Evolutionary conservation across 1,140 invertebrate genomes (phyloP).

Genomic region (Trachelipus rathkii): DNA sequence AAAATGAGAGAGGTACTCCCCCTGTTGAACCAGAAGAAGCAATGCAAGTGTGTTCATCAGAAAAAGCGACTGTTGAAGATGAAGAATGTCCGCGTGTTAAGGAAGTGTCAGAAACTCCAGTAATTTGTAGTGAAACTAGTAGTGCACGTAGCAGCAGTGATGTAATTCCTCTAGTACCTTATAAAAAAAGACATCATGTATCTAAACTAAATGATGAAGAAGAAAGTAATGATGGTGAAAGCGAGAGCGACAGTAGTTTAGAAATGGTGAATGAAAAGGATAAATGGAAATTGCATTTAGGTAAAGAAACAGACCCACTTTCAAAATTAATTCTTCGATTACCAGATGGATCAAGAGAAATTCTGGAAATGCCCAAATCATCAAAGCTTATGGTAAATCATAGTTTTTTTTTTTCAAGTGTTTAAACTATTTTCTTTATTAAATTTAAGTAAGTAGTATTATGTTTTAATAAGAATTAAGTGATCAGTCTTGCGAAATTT

Average conservation of each 20-base stretch:
- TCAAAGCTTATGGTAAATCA: slow-evolving; percentile 51
- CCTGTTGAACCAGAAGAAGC: slow-evolving; percentile 12
- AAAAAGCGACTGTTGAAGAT: slow-evolving; percentile 2
- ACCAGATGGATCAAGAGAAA: slow-evolving; percentile 52
- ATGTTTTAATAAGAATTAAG: too few relatives aligned
- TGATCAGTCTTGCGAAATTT: too few relatives aligned
- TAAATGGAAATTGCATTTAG: slow-evolving; percentile 47
- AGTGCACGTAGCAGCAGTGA: not conserved
- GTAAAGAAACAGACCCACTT: slow-evolving; percentile 48
- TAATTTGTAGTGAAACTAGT: slow-evolving; percentile 21
- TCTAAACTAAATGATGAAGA: not conserved
- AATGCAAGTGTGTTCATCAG: not conserved
- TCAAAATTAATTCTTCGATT: slow-evolving; percentile 52
- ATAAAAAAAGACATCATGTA: too few relatives aligned
- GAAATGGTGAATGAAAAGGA: slow-evolving; percentile 23
- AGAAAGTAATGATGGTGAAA: slow-evolving; percentile 4
- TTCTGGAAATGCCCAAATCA: slow-evolving; percentile 51
- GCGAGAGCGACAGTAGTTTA: not conserved
- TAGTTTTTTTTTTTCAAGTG: too few relatives aligned
- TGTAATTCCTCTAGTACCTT: too few relatives aligned
- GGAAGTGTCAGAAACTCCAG: not conserved
- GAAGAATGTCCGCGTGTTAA: too few relatives aligned
- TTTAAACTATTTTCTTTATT: too few relatives aligned
- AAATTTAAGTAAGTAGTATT: too few relatives aligned
- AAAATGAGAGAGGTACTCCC: slow-evolving; percentile 26